Evolutionary conservation across 2,113 vertebrate genomes (phyloP).

Genomic region (Penelope pileata): DNA sequence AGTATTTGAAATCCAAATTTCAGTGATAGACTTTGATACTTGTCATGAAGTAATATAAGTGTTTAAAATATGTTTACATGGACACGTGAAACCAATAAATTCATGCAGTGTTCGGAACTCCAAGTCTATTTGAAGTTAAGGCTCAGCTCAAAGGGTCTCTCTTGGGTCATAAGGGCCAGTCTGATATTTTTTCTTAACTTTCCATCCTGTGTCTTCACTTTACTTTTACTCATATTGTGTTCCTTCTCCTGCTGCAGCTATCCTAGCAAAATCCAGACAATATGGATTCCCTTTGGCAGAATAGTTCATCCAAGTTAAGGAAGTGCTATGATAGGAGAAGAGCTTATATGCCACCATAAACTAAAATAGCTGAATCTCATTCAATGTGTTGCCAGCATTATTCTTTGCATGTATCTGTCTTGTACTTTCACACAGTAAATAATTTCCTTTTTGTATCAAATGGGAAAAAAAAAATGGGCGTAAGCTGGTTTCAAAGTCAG

Average conservation of each 20-base stretch:
- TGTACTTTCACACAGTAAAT: accelerated
- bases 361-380: not conserved
- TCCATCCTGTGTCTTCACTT: not conserved
- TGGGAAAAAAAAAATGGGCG: accelerated
- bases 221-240: not conserved
- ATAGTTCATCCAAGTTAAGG: not conserved
- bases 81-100: not conserved
- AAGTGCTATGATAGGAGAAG: not conserved
- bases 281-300: not conserved
- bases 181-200: not conserved
- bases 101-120: not conserved
- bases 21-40: not conserved
- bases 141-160: not conserved
- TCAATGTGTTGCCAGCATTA: not conserved
- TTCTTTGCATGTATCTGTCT: not conserved
- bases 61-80: not conserved
- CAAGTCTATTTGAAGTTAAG: not conserved
- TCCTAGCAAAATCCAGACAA: not conserved
- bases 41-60: not conserved
- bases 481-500: not conserved
- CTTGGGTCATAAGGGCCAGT: not conserved
- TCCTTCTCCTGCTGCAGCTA: not conserved
- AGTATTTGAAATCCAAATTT: not conserved
- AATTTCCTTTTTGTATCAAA: not conserved
- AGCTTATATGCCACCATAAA: not conserved